Evolutionary conservation across 2,888 invertebrate genomes (phyloP).

Genomic region (Altica lythri): DNA sequence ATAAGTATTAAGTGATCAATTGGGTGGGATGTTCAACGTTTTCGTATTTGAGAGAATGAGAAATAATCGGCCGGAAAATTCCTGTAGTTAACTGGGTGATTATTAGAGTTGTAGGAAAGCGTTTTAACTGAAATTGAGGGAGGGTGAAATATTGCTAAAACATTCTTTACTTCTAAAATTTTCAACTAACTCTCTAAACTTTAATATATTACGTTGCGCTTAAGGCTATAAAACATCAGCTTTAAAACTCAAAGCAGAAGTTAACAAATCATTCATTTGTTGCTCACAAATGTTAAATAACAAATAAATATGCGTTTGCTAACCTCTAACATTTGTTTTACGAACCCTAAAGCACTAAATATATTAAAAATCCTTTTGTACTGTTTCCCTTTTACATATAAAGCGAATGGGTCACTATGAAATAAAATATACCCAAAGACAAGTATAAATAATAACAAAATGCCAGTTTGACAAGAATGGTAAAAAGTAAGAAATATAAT

Average conservation of each 20-base stretch:
- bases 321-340: neutral
- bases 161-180: conserved; percentile 2
- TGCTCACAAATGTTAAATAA: neutral
- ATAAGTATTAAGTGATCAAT: conserved; percentile 41
- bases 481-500: too few relatives aligned
- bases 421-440: too few relatives aligned
- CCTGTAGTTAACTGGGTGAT: conserved; percentile 8
- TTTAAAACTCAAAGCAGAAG: neutral
- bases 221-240: neutral
- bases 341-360: neutral
- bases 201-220: conserved; percentile 4
- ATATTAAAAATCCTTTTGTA: neutral
- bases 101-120: conserved; percentile 4
- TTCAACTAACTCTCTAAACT: neutral
- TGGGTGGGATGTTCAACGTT: conserved; percentile 13
- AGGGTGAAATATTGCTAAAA: conserved; percentile 3
- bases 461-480: too few relatives aligned
- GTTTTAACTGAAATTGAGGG: neutral
- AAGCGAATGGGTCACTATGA: too few relatives aligned
- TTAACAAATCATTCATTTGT: conserved; percentile 2
- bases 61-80: conserved; percentile 7
- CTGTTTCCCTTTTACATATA: too few relatives aligned
- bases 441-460: too few relatives aligned
- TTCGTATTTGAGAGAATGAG: conserved; percentile 2
- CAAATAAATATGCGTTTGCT: neutral